Evolutionary conservation across 2,888 invertebrate genomes (phyloP).

Genomic region (Gymnocheta viridis): DNA sequence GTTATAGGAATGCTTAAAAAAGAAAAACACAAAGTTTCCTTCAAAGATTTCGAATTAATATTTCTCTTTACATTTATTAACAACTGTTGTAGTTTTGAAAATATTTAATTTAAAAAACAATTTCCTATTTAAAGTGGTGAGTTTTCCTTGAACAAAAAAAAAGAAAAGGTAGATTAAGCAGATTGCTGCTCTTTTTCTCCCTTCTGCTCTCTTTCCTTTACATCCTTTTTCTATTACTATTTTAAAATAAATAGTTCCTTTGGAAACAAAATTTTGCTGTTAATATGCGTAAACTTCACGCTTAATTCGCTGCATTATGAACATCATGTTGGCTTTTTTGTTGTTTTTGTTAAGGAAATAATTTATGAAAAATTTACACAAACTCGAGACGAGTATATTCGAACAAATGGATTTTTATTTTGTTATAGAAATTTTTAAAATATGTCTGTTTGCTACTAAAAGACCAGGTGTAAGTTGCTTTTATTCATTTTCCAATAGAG

Average conservation of each 20-base stretch:
- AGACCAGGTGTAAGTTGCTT: conserved; percentile 57
- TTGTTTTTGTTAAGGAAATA: conserved; percentile 11
- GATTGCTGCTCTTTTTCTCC: conserved; percentile 9
- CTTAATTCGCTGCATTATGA: conserved; percentile 77
- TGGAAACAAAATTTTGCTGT: conserved; percentile 62
- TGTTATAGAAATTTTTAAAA: conserved; percentile 44
- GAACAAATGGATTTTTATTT: conserved; percentile 60
- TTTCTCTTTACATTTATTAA: not conserved
- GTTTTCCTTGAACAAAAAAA: not conserved
- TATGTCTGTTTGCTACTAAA: conserved; percentile 30
- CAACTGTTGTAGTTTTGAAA: conserved; percentile 58
- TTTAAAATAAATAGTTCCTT: conserved; percentile 30
- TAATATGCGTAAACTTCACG: conserved; percentile 81
- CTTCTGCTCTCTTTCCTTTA: conserved; percentile 1
- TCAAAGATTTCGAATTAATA: not conserved
- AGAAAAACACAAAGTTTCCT: not conserved
- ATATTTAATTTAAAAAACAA: not conserved
- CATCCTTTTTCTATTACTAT: conserved; percentile 21
- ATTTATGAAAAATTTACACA: conserved; percentile 26
- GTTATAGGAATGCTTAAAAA: not conserved
- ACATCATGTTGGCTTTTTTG: conserved; percentile 54
- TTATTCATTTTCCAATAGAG: not conserved
- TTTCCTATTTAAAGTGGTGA: conserved; percentile 53
- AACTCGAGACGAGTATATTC: conserved; percentile 26
- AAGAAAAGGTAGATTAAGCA: not conserved